These are phyloP conservation scores for Pithys albifrons DNA, from an alignment of 2,113 vertebrate genomes.

Conservation along the genomic window DNA sequence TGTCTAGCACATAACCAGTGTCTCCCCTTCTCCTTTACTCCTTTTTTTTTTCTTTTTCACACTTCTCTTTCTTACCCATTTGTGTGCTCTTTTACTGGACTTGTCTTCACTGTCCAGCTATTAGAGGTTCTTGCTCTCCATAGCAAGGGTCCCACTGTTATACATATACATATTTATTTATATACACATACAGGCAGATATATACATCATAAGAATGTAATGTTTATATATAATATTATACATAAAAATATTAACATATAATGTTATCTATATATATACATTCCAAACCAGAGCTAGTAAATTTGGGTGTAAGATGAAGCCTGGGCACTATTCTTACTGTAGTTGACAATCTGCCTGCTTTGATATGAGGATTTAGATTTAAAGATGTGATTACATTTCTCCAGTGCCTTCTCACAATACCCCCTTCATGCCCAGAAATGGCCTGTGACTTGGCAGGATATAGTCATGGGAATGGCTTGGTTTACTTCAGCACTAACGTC, in stretches of 20 bases:
- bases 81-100: background rate
- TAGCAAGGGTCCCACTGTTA: background rate
- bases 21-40: background rate
- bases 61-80: background rate
- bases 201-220: background rate
- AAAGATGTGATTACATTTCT: background rate
- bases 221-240: background rate
- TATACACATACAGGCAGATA: background rate
- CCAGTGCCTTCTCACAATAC: background rate
- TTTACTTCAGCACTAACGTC: background rate
- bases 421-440: background rate
- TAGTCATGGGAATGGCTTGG: background rate
- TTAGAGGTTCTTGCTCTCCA: background rate
- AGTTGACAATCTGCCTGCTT: background rate
- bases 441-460: background rate
- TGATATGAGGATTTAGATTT: background rate
- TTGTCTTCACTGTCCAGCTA: background rate
- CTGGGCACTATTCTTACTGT: background rate
- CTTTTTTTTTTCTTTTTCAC: background rate
- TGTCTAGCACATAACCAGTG: background rate
- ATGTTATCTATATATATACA: accelerated
- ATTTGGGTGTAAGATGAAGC: background rate
- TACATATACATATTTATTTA: background rate
- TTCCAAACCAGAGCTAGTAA: background rate
- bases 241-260: too few species aligned